Evolutionary conservation across 2,888 invertebrate genomes (phyloP).

Genomic region (Oithona nana): DNA sequence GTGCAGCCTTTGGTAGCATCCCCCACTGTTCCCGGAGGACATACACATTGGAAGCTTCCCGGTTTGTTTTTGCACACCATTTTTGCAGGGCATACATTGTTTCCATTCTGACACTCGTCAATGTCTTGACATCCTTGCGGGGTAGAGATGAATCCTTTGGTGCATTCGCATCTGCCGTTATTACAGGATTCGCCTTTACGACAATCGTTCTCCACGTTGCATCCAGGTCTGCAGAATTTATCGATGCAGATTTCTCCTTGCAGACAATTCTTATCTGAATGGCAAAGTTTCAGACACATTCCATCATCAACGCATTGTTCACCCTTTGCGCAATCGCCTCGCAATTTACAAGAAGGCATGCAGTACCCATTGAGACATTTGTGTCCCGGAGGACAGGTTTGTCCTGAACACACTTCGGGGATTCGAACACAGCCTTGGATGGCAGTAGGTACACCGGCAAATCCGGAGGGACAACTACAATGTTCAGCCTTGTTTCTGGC

Average conservation of each 20-base stretch:
- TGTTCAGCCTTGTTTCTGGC: constrained; percentile 56
- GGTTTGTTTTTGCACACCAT: constrained; percentile 57
- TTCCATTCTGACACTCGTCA: constrained; percentile 44
- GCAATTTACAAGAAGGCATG: constrained; percentile 50
- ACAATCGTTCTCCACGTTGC: constrained; percentile 60
- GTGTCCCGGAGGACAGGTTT: constrained; percentile 33
- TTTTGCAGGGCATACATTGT: constrained; percentile 45
- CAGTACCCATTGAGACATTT: constrained; percentile 59
- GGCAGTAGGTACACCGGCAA: constrained; percentile 65
- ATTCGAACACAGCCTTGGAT: constrained; percentile 73
- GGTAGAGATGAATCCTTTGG: constrained; percentile 39
- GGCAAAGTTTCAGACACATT: constrained; percentile 65
- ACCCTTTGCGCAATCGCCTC: constrained; percentile 53
- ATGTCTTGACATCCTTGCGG: constrained; percentile 58
- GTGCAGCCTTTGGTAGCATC: constrained; percentile 49
- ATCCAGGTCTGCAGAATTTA: constrained; percentile 63
- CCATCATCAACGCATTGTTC: constrained; percentile 55
- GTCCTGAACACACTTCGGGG: constrained; percentile 48
- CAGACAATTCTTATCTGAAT: constrained; percentile 69
- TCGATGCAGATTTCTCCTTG: constrained; percentile 69
- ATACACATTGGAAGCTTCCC: constrained; percentile 60
- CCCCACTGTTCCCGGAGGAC: constrained; percentile 58
- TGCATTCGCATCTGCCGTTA: constrained; percentile 43
- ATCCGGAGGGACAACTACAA: constrained; percentile 58
- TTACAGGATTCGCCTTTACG: constrained; percentile 54